A percentile compares a stretch with the other conserved stretches of the same genome.
Conservation (phyloP, 2,888 invertebrate species). For the Apamea anceps region DNA sequence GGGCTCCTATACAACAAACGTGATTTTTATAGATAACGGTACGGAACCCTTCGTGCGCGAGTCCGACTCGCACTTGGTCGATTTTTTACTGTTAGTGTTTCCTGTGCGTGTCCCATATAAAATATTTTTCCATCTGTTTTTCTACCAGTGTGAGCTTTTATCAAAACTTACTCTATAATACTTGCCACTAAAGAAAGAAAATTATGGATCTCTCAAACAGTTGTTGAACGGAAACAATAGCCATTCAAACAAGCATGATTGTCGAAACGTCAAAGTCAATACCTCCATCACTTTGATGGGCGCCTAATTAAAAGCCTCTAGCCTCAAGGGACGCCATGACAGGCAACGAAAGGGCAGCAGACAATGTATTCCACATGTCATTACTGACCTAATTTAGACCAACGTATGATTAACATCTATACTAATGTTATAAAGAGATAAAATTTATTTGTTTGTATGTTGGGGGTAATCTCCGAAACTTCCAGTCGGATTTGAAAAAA, state of each 20-base stretch:
- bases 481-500: too few species aligned
- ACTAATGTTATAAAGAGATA: too few species aligned
- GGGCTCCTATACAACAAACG: too few species aligned
- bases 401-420: slow-evolving; percentile 34
- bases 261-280: slow-evolving; percentile 32
- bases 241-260: not conserved
- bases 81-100: too few species aligned
- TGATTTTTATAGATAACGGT: too few species aligned
- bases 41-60: too few species aligned
- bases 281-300: slow-evolving; percentile 44
- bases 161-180: not conserved
- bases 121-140: too few species aligned
- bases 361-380: slow-evolving; percentile 21
- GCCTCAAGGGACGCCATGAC: slow-evolving; percentile 46
- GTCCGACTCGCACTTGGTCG: too few species aligned
- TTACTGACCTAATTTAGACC: slow-evolving; percentile 38
- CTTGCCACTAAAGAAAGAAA: not conserved
- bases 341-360: slow-evolving; percentile 20
- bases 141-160: not conserved
- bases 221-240: slow-evolving; percentile 16
- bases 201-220: not conserved
- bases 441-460: too few species aligned
- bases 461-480: too few species aligned
- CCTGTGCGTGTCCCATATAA: too few species aligned
- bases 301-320: slow-evolving; percentile 45